Conservation (phyloP, 2,888 invertebrate species). For the Pyralis farinalis region DNA sequence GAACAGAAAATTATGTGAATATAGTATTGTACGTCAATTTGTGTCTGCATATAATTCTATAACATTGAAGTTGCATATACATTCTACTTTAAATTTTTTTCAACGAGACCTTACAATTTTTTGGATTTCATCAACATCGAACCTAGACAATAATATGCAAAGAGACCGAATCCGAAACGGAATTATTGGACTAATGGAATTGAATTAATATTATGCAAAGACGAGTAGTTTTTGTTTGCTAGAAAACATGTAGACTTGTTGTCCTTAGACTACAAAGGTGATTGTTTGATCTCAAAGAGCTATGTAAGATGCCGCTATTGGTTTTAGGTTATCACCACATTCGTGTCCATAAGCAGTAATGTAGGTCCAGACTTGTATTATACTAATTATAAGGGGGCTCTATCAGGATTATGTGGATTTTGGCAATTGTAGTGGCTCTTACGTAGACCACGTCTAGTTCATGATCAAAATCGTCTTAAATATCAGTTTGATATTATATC, state of each 20-base stretch:
- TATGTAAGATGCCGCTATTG: neutral
- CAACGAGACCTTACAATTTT: no score
- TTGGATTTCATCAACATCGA: constrained; percentile 18
- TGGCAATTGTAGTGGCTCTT: no score
- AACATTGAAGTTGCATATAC: neutral
- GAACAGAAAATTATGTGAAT: no score
- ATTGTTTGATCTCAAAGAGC: constrained; percentile 8
- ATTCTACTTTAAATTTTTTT: neutral
- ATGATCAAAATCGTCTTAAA: no score
- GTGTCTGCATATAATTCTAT: no score
- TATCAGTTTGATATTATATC: no score
- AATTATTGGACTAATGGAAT: constrained; percentile 19
- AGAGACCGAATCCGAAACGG: neutral
- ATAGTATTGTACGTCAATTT: no score
- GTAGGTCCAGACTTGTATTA: neutral
- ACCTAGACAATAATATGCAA: constrained; percentile 26
- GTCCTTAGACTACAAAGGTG: neutral
- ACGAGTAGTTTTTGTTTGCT: neutral
- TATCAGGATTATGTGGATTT: no score
- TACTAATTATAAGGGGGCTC: no score
- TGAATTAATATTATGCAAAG: constrained; percentile 10
- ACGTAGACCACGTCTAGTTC: no score
- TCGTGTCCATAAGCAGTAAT: neutral
- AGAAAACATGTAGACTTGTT: neutral
- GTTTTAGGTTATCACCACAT: neutral